Conservation (phyloP, 2,888 invertebrate genomes). For the Ichneumoninae sp. region DNA sequence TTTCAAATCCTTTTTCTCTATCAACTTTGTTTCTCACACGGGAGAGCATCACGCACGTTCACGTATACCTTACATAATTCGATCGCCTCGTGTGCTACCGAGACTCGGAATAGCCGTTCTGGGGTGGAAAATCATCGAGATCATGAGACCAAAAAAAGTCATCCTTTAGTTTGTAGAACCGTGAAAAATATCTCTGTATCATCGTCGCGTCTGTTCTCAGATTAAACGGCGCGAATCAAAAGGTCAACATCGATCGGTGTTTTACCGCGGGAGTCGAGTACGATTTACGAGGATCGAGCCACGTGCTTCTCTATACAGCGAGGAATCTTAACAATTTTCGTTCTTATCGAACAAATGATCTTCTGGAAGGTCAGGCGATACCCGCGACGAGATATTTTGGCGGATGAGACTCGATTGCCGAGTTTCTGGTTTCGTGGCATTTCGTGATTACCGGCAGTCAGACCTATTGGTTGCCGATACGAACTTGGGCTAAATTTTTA, state of each 20-base stretch:
- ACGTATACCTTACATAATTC: conserved; percentile 29
- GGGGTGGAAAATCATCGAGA: not conserved
- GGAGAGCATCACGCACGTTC: conserved; percentile 41
- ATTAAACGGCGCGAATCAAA: not conserved
- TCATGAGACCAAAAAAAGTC: not conserved
- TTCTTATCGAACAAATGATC: conserved; percentile 31
- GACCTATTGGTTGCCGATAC: conserved; percentile 27
- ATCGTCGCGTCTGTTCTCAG: not conserved
- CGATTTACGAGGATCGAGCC: conserved; percentile 40
- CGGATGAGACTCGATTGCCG: conserved; percentile 29
- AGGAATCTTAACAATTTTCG: conserved; percentile 14
- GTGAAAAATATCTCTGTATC: conserved; percentile 10
- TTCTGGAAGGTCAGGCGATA: conserved; percentile 45
- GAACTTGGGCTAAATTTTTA: conserved; percentile 45
- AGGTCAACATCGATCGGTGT: conserved; percentile 12
- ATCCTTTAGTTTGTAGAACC: not conserved
- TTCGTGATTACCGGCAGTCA: conserved; percentile 73
- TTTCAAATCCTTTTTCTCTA: conserved; percentile 6
- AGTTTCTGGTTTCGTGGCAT: conserved; percentile 68
- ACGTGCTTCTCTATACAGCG: conserved; percentile 7
- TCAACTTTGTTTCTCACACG: conserved; percentile 30
- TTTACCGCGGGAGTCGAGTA: conserved; percentile 21
- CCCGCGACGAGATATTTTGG: conserved; percentile 38
- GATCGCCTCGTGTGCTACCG: conserved; percentile 48
- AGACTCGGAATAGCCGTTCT: not conserved